These are phyloP conservation scores for Meiosimyza decipiens DNA, from an alignment of 2,888 invertebrate genomes.

Conservation along the genomic window DNA sequence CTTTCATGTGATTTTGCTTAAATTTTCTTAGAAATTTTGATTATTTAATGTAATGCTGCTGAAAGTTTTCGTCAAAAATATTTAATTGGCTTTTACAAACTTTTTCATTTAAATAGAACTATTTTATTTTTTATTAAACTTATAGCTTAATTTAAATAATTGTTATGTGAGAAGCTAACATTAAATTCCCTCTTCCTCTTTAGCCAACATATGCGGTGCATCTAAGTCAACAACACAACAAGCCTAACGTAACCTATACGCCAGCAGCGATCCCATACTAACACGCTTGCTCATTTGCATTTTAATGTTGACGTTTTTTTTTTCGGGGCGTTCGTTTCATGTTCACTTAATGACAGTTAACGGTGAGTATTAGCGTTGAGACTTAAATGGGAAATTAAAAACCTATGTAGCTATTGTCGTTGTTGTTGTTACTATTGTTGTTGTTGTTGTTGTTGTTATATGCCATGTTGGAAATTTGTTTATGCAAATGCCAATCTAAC, in stretches of 20 bases:
- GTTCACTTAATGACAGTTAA: constrained; percentile 23
- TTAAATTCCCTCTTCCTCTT: not conserved
- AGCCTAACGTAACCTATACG: not conserved
- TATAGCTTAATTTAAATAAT: constrained; percentile 2
- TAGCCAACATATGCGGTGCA: not conserved
- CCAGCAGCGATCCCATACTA: not conserved
- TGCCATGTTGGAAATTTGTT: constrained; percentile 25
- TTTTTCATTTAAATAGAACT: not conserved
- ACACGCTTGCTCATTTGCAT: not conserved
- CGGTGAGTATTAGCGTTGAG: constrained; percentile 9
- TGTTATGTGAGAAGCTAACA: constrained; percentile 2
- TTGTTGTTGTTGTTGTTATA: too few species aligned
- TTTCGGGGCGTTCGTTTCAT: constrained; percentile 4
- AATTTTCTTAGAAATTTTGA: too few species aligned
- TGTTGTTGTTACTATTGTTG: too few species aligned
- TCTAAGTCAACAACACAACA: constrained; percentile 16
- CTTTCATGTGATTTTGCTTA: too few species aligned
- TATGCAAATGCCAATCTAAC: constrained; percentile 15
- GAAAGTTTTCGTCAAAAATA: too few species aligned
- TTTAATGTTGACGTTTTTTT: not conserved
- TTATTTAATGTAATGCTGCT: too few species aligned
- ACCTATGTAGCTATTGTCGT: constrained; percentile 16
- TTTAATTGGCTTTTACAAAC: too few species aligned
- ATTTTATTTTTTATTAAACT: not conserved
- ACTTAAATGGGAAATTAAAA: constrained; percentile 9